A percentile compares a stretch with the other conserved stretches of the same genome.
These are phyloP conservation scores for Gerris lacustris DNA, from an alignment of 2,888 invertebrate genomes.

Conservation along the genomic window DNA sequence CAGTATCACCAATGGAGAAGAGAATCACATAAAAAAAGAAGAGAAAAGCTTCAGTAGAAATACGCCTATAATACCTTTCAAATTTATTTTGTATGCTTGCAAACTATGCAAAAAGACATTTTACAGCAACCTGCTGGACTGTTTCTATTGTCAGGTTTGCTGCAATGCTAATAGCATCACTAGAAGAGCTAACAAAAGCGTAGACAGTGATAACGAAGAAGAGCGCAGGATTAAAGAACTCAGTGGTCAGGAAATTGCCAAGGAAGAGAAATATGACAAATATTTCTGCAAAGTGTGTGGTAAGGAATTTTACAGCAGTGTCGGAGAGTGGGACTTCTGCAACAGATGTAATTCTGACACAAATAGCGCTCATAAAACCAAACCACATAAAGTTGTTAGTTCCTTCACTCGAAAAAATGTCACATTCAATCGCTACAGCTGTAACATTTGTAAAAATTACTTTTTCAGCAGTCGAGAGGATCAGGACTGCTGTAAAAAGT, in stretches of 20 bases:
- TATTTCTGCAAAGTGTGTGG: not conserved
- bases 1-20: not conserved
- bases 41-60: not conserved
- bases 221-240: not conserved
- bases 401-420: not conserved
- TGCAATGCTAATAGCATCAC: not conserved
- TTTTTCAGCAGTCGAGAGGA: not conserved
- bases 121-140: not conserved
- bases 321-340: slow-evolving; percentile 4
- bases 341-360: not conserved
- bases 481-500: not conserved
- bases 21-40: not conserved
- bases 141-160: not conserved
- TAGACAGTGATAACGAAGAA: not conserved
- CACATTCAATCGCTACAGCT: not conserved
- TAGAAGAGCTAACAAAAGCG: not conserved
- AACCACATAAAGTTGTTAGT: not conserved
- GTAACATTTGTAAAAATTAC: slow-evolving; percentile 1
- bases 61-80: not conserved
- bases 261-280: not conserved
- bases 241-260: not conserved
- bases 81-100: not conserved
- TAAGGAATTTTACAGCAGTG: not conserved
- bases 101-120: slow-evolving; percentile 2
- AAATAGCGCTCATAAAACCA: not conserved